These are phyloP conservation scores for Ctenopoma kingsleyae DNA, from an alignment of 2,797 vertebrate species.

Conservation along the genomic window DNA sequence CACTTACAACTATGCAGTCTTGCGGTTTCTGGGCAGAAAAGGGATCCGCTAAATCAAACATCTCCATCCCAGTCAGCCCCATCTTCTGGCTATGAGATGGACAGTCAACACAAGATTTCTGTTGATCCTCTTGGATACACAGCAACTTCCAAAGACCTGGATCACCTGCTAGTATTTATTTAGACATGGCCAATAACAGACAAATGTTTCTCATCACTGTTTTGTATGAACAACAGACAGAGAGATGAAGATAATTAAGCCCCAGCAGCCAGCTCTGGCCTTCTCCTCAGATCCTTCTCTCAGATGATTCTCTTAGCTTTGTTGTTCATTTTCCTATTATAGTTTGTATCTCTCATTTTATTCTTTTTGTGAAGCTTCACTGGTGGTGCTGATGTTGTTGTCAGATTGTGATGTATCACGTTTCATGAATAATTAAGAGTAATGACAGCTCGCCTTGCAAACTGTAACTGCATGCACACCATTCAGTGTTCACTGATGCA, in stretches of 20 bases:
- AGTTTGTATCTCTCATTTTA: slow-evolving; percentile 43
- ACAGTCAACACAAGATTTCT: slow-evolving; percentile 54
- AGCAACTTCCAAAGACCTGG: slow-evolving; percentile 55
- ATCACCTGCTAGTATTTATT: slow-evolving; percentile 58
- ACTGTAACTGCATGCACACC: slow-evolving; percentile 57
- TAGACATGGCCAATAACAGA: slow-evolving; percentile 60
- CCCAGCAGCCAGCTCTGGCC: slow-evolving; percentile 40
- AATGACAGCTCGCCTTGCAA: slow-evolving; percentile 54
- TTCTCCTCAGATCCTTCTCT: slow-evolving; percentile 45
- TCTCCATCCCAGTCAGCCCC: slow-evolving; percentile 30
- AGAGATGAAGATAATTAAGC: slow-evolving; percentile 74
- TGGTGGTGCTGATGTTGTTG: slow-evolving; percentile 60
- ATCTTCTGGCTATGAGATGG: slow-evolving; percentile 47
- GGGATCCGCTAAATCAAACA: slow-evolving; percentile 87
- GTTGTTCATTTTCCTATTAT: slow-evolving; percentile 64
- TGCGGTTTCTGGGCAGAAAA: slow-evolving; percentile 96
- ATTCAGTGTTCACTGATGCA: slow-evolving; percentile 62
- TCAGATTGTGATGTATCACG: slow-evolving; percentile 53
- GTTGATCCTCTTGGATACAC: slow-evolving; percentile 52
- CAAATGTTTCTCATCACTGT: slow-evolving; percentile 47
- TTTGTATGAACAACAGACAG: slow-evolving; percentile 68
- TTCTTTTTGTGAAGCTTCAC: slow-evolving; percentile 59
- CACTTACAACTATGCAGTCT: slow-evolving; percentile 98
- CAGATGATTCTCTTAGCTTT: slow-evolving; percentile 73
- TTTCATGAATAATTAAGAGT: slow-evolving; percentile 75